These are phyloP conservation scores for Oscheius sp. DNA, from an alignment of 1,140 invertebrate genomes.

Conservation along the genomic window DNA sequence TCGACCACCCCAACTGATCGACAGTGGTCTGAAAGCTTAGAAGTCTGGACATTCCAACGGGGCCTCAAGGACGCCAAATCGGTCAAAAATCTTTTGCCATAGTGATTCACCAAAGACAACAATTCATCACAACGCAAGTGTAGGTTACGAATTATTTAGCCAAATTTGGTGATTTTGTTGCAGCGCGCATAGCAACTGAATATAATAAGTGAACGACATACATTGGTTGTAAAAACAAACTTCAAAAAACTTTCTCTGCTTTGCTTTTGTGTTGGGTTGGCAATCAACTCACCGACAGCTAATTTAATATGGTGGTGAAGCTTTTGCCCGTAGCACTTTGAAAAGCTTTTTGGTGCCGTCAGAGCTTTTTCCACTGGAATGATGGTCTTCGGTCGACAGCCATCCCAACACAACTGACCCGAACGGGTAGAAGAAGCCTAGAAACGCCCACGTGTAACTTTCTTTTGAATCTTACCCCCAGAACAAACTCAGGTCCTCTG, in stretches of 20 bases:
- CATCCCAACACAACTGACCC: slow-evolving; percentile 16
- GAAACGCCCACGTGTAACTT: slow-evolving; percentile 2
- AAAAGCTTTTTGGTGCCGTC: slow-evolving; percentile 5
- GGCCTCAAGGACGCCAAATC: background rate
- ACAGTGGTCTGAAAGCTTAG: slow-evolving; percentile 18
- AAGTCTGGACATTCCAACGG: background rate
- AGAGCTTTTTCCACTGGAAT: slow-evolving; percentile 8
- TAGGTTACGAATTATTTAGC: too few relatives aligned
- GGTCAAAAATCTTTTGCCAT: background rate
- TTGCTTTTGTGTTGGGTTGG: too few relatives aligned
- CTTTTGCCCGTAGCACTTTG: slow-evolving; percentile 5
- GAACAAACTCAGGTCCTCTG: slow-evolving; percentile 6
- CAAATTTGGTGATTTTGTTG: too few relatives aligned
- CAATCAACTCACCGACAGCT: slow-evolving; percentile 2
- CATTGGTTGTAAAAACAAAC: too few relatives aligned
- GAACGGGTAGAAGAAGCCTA: background rate
- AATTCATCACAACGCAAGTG: too few relatives aligned
- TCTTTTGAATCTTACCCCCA: background rate
- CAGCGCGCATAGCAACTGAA: too few relatives aligned
- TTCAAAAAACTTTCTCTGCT: too few relatives aligned
- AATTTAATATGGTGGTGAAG: background rate
- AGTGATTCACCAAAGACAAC: too few relatives aligned
- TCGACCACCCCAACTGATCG: background rate
- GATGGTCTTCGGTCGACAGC: background rate
- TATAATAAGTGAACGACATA: too few relatives aligned